A percentile compares a stretch with the other conserved stretches of the same genome.
Evolutionary conservation across 2,888 invertebrate genomes (phyloP).

Genomic region (Ophion obscuratus): DNA sequence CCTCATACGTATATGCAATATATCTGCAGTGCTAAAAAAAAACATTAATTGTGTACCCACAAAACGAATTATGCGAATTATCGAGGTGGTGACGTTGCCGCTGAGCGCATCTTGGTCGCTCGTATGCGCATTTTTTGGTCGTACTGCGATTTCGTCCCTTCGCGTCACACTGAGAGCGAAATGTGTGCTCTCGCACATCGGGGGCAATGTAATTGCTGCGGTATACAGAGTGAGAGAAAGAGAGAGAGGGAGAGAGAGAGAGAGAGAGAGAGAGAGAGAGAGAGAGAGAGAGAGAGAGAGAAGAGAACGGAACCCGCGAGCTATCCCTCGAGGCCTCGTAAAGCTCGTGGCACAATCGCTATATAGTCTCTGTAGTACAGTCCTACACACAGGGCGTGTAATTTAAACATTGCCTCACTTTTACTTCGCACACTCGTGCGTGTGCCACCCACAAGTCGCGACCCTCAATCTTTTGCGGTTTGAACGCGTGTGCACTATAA

Average conservation of each 20-base stretch:
- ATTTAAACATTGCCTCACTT: conserved; percentile 81
- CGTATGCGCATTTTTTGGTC: conserved; percentile 27
- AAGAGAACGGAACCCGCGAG: conserved; percentile 47
- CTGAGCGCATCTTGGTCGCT: conserved; percentile 38
- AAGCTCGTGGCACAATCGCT: conserved; percentile 73
- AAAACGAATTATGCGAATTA: conserved; percentile 66
- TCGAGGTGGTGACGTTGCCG: conserved; percentile 61
- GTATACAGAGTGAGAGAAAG: conserved; percentile 64
- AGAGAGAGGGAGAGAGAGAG: conserved; percentile 67
- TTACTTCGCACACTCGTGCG: conserved; percentile 60
- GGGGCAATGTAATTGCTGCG: conserved; percentile 74
- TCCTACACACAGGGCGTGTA: conserved; percentile 74
- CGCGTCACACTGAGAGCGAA: conserved; percentile 69
- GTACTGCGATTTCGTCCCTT: conserved; percentile 46
- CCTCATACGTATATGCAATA: conserved; percentile 34
- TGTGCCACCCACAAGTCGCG: conserved; percentile 70
- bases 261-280: conserved; percentile 10
- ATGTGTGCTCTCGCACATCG: conserved; percentile 67
- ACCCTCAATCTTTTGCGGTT: conserved; percentile 53
- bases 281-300: conserved; percentile 3
- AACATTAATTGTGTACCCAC: conserved; percentile 55
- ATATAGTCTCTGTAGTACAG: conserved; percentile 38
- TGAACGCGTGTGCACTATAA: conserved; percentile 32
- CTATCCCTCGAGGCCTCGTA: conserved; percentile 73
- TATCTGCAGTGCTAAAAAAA: conserved; percentile 36